Percentiles rank a stretch among this genome's conserved stretches.
These are phyloP conservation scores for Galago senegalensis DNA, from an alignment of 2,797 vertebrate genomes.

Conservation along the genomic window DNA sequence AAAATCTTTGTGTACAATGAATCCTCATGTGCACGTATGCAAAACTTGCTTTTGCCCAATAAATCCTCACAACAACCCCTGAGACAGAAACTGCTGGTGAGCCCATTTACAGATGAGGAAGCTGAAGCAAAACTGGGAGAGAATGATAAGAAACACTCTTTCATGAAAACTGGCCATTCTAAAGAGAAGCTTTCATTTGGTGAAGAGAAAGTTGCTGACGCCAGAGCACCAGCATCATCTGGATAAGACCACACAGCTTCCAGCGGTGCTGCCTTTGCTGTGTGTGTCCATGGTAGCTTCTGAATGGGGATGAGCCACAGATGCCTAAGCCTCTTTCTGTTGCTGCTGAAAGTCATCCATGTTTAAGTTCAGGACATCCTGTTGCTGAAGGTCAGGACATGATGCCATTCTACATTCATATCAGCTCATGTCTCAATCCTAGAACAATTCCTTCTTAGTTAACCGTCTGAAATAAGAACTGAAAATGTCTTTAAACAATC, in stretches of 20 bases:
- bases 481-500: conserved; percentile 30
- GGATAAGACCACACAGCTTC: background rate
- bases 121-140: background rate
- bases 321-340: background rate
- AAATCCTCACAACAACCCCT: background rate
- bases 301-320: background rate
- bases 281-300: background rate
- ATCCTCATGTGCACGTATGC: background rate
- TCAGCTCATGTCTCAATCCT: background rate
- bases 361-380: background rate
- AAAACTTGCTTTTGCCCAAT: background rate
- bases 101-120: background rate
- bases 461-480: background rate
- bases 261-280: fast-evolving
- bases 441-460: background rate
- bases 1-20: background rate
- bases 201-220: background rate
- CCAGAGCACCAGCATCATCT: background rate
- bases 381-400: background rate
- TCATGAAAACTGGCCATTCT: background rate
- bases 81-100: background rate
- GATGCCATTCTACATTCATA: background rate
- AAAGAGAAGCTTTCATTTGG: background rate
- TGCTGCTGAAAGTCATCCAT: background rate
- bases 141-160: background rate